Conservation (phyloP, 2,888 invertebrate species). For the Hyppa rectilinea region DNA sequence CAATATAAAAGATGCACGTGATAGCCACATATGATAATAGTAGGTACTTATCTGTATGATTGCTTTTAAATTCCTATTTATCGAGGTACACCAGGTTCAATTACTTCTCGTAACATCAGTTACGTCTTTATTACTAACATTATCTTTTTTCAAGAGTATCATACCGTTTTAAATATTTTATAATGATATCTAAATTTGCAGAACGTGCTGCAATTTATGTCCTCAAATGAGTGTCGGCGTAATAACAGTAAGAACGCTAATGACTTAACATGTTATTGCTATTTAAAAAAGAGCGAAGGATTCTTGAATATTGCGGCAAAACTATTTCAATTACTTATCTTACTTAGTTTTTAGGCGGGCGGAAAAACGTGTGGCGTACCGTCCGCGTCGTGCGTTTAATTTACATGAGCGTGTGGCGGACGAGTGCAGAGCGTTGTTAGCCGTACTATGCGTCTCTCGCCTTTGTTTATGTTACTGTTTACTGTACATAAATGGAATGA, state of each 20-base stretch:
- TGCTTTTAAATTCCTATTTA: slow-evolving; percentile 62
- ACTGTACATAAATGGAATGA: slow-evolving; percentile 84
- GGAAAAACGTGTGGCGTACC: slow-evolving; percentile 65
- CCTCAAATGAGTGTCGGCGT: slow-evolving; percentile 49
- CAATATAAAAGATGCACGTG: slow-evolving; percentile 20
- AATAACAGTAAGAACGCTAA: slow-evolving; percentile 69
- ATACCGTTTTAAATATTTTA: slow-evolving; percentile 73
- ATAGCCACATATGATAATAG: slow-evolving; percentile 39
- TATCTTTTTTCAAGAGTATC: slow-evolving; percentile 70
- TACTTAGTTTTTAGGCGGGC: slow-evolving; percentile 67
- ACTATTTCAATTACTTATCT: slow-evolving; percentile 54
- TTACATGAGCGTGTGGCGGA: slow-evolving; percentile 72
- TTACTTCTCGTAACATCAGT: slow-evolving; percentile 68
- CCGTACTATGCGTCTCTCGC: slow-evolving; percentile 70
- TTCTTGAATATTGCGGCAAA: slow-evolving; percentile 45
- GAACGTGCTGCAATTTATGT: slow-evolving; percentile 69
- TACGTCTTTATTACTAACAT: slow-evolving; percentile 71
- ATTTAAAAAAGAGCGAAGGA: slow-evolving; percentile 35
- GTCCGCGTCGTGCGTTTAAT: slow-evolving; percentile 65
- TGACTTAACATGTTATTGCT: slow-evolving; percentile 62
- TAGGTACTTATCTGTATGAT: slow-evolving; percentile 53
- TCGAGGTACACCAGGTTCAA: slow-evolving; percentile 63
- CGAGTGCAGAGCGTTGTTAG: slow-evolving; percentile 79
- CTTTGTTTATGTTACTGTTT: slow-evolving; percentile 85
- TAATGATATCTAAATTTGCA: slow-evolving; percentile 68